A percentile compares a stretch with the other conserved stretches of the same genome.
phyloP scores from a whole-genome alignment of 1,140 invertebrate species.

The Drosophila tani region DNA sequence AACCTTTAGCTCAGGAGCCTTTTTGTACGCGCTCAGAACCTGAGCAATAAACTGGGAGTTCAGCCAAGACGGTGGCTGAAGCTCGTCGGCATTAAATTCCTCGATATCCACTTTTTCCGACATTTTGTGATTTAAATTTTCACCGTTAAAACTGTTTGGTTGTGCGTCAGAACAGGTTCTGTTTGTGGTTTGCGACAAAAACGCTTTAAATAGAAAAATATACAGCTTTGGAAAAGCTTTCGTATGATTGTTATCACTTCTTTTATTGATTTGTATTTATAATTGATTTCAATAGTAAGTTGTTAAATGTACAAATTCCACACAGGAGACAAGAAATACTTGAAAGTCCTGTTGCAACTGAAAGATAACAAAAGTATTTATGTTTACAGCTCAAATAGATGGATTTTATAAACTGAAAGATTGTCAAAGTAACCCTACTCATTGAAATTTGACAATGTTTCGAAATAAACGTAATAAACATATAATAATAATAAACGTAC shows the following conservation, averaged over 20 bases:
- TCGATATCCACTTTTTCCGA: background rate
- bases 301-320: no score
- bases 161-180: background rate
- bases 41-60: slow-evolving; percentile 47
- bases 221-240: no score
- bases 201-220: no score
- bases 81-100: slow-evolving; percentile 67
- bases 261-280: no score
- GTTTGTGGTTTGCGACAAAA: background rate
- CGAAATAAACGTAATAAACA: no score
- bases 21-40: slow-evolving; percentile 38
- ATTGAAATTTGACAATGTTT: background rate
- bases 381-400: no score
- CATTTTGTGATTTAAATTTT: slow-evolving; percentile 20
- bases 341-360: no score
- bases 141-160: background rate
- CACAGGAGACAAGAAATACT: no score
- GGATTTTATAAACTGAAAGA: background rate
- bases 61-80: slow-evolving; percentile 55
- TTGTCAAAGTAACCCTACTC: background rate
- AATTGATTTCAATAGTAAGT: no score
- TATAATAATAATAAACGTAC: no score
- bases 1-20: slow-evolving; percentile 26
- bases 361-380: no score
- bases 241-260: no score